phyloP scores from a whole-genome alignment of 2,113 vertebrate genomes.

The Corydoras maculifer region DNA sequence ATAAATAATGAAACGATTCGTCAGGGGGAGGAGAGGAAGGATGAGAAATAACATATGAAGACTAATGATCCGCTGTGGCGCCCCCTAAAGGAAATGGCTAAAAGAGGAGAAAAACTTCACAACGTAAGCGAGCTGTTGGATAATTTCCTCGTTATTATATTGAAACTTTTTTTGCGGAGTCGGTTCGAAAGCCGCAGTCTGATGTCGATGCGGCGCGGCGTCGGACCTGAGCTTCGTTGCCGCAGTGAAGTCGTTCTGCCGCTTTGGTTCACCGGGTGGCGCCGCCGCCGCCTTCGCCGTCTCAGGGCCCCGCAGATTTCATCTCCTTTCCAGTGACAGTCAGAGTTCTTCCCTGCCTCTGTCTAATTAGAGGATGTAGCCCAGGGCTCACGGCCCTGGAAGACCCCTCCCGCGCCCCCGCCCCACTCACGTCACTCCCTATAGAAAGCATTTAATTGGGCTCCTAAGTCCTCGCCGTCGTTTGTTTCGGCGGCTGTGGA shows the following conservation, averaged over 20 bases:
- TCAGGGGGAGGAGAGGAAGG: no score
- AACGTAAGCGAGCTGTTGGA: no score
- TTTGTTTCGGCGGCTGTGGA: constrained; percentile 45
- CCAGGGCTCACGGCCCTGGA: constrained; percentile 70
- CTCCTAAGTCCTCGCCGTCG: constrained; percentile 75
- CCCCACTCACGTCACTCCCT: constrained; percentile 59
- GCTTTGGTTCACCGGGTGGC: background rate
- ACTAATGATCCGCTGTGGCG: no score
- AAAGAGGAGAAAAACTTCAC: no score
- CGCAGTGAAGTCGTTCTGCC: background rate
- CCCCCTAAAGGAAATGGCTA: no score
- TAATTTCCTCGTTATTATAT: no score
- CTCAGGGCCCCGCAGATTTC: constrained; percentile 62
- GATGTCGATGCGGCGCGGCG: background rate
- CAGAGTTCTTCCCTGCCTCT: constrained; percentile 67
- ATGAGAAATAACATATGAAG: no score
- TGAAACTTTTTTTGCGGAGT: no score
- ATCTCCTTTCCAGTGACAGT: constrained; percentile 73
- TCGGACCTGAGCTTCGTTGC: background rate
- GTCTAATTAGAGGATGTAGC: constrained; percentile 76
- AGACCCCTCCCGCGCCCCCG: constrained; percentile 62
- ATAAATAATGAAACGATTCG: no score
- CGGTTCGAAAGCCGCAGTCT: no score
- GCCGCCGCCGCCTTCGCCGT: constrained; percentile 8
- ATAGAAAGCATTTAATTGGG: constrained; percentile 74